Percentiles rank a stretch among this genome's conserved stretches.
Evolutionary conservation across 2,888 invertebrate genomes (phyloP).

Genomic region (Rhingia rostrata): DNA sequence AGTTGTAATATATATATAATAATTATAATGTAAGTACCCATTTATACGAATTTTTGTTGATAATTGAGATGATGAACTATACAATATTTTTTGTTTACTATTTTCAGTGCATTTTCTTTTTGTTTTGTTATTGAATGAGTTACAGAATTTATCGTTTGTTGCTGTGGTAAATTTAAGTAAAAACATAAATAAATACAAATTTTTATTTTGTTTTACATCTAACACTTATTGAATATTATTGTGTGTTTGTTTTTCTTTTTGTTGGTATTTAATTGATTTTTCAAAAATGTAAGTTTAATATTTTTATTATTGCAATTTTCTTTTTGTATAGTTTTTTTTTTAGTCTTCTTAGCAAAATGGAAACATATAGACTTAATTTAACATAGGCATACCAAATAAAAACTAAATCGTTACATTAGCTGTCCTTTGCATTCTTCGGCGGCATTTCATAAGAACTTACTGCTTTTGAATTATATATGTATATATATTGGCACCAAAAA

Average conservation of each 20-base stretch:
- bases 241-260: slow-evolving; percentile 41
- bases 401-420: neutral
- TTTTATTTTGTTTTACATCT: slow-evolving; percentile 72
- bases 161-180: slow-evolving; percentile 54
- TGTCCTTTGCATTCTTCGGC: slow-evolving; percentile 18
- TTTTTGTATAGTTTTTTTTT: slow-evolving; percentile 15
- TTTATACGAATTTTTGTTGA: slow-evolving; percentile 67
- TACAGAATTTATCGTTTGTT: slow-evolving; percentile 25
- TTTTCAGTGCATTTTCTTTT: slow-evolving; percentile 75
- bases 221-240: slow-evolving; percentile 67
- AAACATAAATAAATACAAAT: slow-evolving; percentile 62
- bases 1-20: slow-evolving; percentile 55
- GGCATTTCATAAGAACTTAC: slow-evolving; percentile 51
- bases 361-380: neutral
- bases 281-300: slow-evolving; percentile 12
- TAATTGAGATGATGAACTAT: slow-evolving; percentile 72
- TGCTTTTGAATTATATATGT: slow-evolving; percentile 33
- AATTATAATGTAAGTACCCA: slow-evolving; percentile 63
- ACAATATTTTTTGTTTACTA: slow-evolving; percentile 75
- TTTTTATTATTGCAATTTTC: slow-evolving; percentile 53
- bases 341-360: slow-evolving; percentile 13
- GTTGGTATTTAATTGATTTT: slow-evolving; percentile 21
- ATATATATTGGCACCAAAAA: slow-evolving; percentile 63
- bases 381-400: neutral
- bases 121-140: slow-evolving; percentile 69